These are phyloP conservation scores for Disparrhopalites patrizii DNA, from an alignment of 2,888 invertebrate species.

Conservation along the genomic window DNA sequence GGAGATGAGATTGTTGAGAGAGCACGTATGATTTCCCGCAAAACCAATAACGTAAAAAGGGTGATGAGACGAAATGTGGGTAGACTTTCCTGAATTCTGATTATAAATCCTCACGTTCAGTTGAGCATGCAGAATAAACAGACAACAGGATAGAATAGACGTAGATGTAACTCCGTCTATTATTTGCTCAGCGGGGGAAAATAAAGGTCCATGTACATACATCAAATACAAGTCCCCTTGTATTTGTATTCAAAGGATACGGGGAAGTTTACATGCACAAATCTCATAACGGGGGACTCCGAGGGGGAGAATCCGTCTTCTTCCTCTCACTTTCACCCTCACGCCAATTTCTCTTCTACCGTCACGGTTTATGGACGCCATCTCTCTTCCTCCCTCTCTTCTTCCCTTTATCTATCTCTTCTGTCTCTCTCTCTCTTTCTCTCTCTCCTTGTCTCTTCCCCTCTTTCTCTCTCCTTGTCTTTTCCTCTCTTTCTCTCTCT, in stretches of 20 bases:
- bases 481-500: too few relatives aligned
- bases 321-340: too few relatives aligned
- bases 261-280: not conserved
- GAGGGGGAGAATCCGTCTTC: too few relatives aligned
- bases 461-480: too few relatives aligned
- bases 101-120: slow-evolving; percentile 8
- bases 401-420: too few relatives aligned
- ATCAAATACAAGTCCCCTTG: not conserved
- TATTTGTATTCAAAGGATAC: not conserved
- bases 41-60: not conserved
- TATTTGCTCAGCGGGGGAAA: not conserved
- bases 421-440: too few relatives aligned
- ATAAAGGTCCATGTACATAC: too few relatives aligned
- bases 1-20: not conserved
- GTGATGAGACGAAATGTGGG: slow-evolving; percentile 5
- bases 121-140: not conserved
- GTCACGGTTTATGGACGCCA: too few relatives aligned
- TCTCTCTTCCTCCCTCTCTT: too few relatives aligned
- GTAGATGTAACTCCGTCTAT: slow-evolving; percentile 7
- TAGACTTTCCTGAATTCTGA: slow-evolving; percentile 8
- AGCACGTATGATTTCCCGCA: not conserved
- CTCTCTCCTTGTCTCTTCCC: too few relatives aligned
- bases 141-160: not conserved
- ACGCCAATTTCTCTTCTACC: too few relatives aligned
- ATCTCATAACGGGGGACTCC: too few relatives aligned